Conservation (phyloP, 2,797 vertebrate genomes). For the Melanotaenia maccullochi region DNA sequence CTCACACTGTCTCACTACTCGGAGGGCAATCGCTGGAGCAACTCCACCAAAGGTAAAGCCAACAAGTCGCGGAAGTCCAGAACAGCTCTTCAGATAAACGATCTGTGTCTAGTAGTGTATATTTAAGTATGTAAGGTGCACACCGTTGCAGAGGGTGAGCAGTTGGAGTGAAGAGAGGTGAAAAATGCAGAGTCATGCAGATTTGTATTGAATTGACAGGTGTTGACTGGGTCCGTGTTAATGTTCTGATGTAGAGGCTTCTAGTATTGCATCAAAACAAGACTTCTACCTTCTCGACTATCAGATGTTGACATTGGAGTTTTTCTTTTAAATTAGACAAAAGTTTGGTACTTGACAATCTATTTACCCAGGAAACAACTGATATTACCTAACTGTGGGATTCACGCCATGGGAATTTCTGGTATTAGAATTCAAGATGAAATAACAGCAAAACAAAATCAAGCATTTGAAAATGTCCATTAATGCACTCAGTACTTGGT, state of each 20-base stretch:
- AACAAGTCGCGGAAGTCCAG: neutral
- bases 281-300: no score
- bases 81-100: neutral
- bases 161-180: neutral
- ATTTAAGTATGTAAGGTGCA: neutral
- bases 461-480: no score
- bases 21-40: constrained; percentile 99
- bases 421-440: neutral
- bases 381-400: neutral
- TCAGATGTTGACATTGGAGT: no score
- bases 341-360: no score
- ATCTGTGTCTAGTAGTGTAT: neutral
- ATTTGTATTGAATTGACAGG: no score
- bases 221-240: no score
- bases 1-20: constrained; percentile 99
- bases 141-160: neutral
- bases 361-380: no score
- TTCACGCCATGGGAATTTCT: neutral
- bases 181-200: neutral
- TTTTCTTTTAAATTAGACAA: no score
- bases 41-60: constrained; percentile 97
- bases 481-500: no score
- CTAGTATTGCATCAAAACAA: no score
- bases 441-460: no score
- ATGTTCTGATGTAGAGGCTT: no score